Evolutionary conservation across 92 coral and sea anemone species (phyloP).

Genomic region (Zoanthus solanderi): DNA sequence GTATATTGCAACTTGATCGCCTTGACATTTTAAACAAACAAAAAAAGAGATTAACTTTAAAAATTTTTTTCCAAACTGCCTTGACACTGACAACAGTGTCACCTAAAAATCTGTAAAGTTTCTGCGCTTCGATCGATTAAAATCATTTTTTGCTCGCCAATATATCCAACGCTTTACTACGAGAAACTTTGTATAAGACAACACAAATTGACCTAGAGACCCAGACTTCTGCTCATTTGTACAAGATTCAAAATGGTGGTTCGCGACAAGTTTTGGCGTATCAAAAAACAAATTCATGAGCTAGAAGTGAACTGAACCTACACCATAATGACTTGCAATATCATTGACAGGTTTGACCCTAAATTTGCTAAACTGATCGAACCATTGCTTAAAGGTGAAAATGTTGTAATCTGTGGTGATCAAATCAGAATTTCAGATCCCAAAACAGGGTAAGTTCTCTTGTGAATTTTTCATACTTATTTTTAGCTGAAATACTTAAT

Average conservation of each 20-base stretch:
- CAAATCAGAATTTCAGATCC: constrained; percentile 71
- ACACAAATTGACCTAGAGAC: neutral
- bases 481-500: neutral
- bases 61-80: neutral
- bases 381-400: constrained; percentile 65
- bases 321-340: constrained; percentile 76
- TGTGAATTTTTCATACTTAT: neutral
- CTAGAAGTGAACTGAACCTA: neutral
- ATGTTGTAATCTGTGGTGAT: constrained; percentile 77
- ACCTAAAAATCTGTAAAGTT: neutral
- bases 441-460: constrained; percentile 73
- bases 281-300: constrained; percentile 13
- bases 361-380: constrained; percentile 71
- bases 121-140: neutral
- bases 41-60: constrained; percentile 34
- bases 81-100: neutral
- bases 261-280: neutral
- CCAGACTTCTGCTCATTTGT: constrained; percentile 8
- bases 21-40: neutral
- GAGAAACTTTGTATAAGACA: constrained; percentile 7
- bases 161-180: too few species aligned
- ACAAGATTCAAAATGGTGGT: constrained; percentile 50
- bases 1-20: neutral
- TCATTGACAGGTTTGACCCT: constrained; percentile 74
- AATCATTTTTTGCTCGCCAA: too few species aligned